Base-by-base conservation (phyloP, 2,113 vertebrate species). In the Circaetus cinerascens region DNA sequence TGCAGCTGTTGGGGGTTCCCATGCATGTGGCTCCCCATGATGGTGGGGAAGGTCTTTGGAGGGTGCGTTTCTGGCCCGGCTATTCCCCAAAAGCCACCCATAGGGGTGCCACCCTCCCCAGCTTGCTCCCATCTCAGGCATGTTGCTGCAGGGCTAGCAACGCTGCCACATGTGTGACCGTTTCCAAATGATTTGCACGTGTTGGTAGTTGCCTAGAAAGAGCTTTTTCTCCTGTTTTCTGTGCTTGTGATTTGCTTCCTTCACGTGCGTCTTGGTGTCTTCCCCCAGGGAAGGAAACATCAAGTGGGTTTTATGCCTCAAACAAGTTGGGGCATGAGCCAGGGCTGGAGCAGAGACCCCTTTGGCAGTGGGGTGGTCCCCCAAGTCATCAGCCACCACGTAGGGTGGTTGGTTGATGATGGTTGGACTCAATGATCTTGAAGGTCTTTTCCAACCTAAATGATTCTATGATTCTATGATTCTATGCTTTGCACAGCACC, bases 311-410 rank as follows among this genome's bases (percentile, higher is more conserved):
- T 83, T 50, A 55, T 11, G 29, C 38, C 38, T 86, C 51, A 67
- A 18, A 71, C 10, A 32, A 62, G 9, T 1, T 30, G 66, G 17
- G 19, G 5, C 30, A 51, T 2, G 38, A 43, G 48, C 48, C 63
- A 50, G 68, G 40, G 59, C 36, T 38, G 82, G 50, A 62, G 10
- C 63, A 91, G 67, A 45, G 45, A 36, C 9, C 32, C 21, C 29
- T 72, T 25, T 15, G 45, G 74, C 26, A 14, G 17, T 51, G 56
- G 46, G 27, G 13, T n/a, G 26, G 13, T 56, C 10, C 55, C 40
- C 29, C 0, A 0, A 38, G 62, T 17, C 46, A 15, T 14, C 7
- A 3, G 4, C 26, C 40, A 46, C 11, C 57, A 15, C 0, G 0
- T 5, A 36, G n/a, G 30, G 41, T 36, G 43, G 50, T 38, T 38